A percentile compares a stretch with the other conserved stretches of the same genome.
These are phyloP conservation scores for Pseudochaenichthys georgianus DNA, from an alignment of 2,797 vertebrate species.

Conservation along the genomic window DNA sequence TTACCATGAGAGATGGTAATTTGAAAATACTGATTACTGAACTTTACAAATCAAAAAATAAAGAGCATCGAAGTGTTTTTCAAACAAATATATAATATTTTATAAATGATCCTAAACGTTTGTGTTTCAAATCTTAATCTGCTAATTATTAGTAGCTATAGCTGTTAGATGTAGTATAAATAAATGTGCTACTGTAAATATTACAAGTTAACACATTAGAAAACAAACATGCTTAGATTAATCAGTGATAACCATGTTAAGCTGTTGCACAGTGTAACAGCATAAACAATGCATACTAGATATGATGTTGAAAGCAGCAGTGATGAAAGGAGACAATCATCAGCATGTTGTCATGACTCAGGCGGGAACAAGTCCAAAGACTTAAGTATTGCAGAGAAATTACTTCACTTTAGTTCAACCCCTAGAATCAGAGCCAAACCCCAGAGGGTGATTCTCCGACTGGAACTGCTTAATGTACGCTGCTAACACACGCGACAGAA, in stretches of 20 bases:
- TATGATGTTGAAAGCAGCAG: constrained; percentile 11
- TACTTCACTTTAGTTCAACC: constrained; percentile 75
- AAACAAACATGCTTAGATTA: background rate
- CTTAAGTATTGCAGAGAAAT: constrained; percentile 64
- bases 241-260: background rate
- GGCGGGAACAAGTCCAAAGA: constrained; percentile 41
- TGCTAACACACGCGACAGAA: constrained; percentile 64
- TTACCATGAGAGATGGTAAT: background rate
- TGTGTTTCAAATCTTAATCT: background rate
- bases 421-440: constrained; percentile 60
- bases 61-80: background rate
- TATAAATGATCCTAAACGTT: no score
- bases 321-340: constrained; percentile 10
- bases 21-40: background rate
- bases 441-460: constrained; percentile 69
- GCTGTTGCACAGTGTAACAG: background rate
- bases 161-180: background rate
- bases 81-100: background rate
- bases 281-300: background rate
- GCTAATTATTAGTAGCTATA: background rate
- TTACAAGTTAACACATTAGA: background rate
- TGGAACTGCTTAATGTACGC: constrained; percentile 64
- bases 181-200: background rate
- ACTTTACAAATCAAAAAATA: background rate
- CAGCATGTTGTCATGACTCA: constrained; percentile 34